A percentile compares a stretch with the other conserved stretches of the same genome.
Conservation (phyloP, 2,797 vertebrate genomes). For the Cyprinodon diabolis region DNA sequence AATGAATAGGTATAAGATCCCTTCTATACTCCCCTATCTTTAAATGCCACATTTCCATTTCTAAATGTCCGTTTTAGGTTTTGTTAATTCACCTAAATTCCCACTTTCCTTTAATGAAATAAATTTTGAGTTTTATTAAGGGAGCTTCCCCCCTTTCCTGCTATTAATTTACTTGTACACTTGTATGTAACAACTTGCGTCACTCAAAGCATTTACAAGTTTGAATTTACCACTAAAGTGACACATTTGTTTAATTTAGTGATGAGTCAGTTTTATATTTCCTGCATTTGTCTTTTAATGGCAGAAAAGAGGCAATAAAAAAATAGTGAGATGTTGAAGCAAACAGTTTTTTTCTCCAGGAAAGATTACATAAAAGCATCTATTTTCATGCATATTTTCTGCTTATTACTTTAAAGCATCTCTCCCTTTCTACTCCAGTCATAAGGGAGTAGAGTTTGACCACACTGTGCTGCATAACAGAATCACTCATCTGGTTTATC, state of each 20-base stretch:
- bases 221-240: conserved; percentile 48
- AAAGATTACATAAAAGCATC: background rate
- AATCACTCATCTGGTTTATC: background rate
- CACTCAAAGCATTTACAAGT: conserved; percentile 1
- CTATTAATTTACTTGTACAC: background rate
- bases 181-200: background rate
- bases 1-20: too few species aligned
- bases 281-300: background rate
- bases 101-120: too few species aligned
- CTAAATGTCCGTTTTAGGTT: too few species aligned
- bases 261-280: conserved; percentile 25
- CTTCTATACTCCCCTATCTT: too few species aligned
- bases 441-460: background rate
- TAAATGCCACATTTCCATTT: too few species aligned
- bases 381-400: background rate
- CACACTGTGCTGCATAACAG: background rate
- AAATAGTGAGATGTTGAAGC: background rate
- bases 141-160: background rate
- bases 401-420: background rate
- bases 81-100: too few species aligned
- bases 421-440: background rate
- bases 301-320: background rate
- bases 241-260: conserved; percentile 35
- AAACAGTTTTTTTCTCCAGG: background rate
- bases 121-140: too few species aligned